Evolutionary conservation across 2,888 invertebrate genomes (phyloP), one percentile per base, ranked within the genome.

Genomic region (Atrina japonica): DNA sequence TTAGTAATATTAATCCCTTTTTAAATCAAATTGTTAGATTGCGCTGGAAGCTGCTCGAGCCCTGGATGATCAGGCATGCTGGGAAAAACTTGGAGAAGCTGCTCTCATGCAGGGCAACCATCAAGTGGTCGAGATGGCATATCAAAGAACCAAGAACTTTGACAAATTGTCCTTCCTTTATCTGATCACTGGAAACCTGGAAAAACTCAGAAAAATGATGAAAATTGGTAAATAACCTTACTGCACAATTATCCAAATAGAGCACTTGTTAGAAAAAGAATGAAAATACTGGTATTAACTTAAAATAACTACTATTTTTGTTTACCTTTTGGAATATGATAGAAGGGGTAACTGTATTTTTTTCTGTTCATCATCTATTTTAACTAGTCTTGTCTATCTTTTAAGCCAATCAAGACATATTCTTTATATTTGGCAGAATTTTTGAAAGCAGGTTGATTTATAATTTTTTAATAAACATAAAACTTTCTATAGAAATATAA

Each of bases 111-210:
- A 97, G 88, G 99, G 91, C 1, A 90, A 90, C 75, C 89, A 90
- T 77, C 92, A 93, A 90, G 92, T 96, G 58, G 99, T 99, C 0
- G 99, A 99, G 91, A 98, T 99, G 98, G 98, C 98, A 88, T 99
- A 99, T 91, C 99, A 99, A 89, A 94, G 99, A 75, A 99, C 98
- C 0, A 99, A 99, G 92, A 98, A 98, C 92, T 99, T 99, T 90
- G 99, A 99, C 91, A 98, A 98, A 91, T 93, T 99, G 0, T 96
- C 98, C 18, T 99, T 99, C 92, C 93, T 99, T 49, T 99, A 99
- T 91, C 93, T 99, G 47, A 97, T 99, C 78, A 99, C 99, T 18
- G 99, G 99, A 14, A 99, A 99, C 91, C 92, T 98, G 86, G 99
- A 99, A 73, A 99, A 99, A 90, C 92, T 99, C 77, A 94, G 95